A percentile compares a stretch with the other conserved stretches of the same genome.
Evolutionary conservation across 1,140 invertebrate species (phyloP).

Genomic region (Argopecten irradians): DNA sequence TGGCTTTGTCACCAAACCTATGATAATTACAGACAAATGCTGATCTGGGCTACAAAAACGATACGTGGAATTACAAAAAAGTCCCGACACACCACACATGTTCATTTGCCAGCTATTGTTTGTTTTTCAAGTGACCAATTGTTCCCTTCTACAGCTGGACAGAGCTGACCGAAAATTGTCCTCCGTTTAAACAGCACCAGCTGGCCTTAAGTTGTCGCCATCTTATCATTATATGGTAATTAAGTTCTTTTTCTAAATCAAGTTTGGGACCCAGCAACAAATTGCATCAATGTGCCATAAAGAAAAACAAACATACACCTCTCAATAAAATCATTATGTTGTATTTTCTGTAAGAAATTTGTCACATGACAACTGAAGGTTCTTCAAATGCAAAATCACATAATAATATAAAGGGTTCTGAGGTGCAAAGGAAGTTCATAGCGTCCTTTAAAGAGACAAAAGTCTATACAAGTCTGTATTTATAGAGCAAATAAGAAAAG

Average conservation of each 20-base stretch:
- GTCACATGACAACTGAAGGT: neutral
- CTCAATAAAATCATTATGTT: neutral
- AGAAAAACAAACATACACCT: neutral
- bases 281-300: neutral
- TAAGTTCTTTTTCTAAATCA: neutral
- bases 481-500: neutral
- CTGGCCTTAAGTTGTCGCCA: neutral
- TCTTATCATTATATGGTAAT: neutral
- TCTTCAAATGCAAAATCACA: neutral
- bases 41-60: neutral
- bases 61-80: neutral
- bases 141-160: neutral
- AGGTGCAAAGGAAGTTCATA: neutral
- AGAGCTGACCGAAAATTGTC: neutral
- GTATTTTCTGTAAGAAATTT: neutral
- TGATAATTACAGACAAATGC: neutral
- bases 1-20: neutral
- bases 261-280: neutral
- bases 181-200: neutral
- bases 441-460: neutral
- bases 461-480: neutral
- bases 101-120: neutral
- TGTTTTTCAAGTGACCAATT: neutral
- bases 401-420: neutral
- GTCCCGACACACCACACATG: neutral